phyloP scores from a whole-genome alignment of 2,113 vertebrate species.

The Callipepla squamata region DNA sequence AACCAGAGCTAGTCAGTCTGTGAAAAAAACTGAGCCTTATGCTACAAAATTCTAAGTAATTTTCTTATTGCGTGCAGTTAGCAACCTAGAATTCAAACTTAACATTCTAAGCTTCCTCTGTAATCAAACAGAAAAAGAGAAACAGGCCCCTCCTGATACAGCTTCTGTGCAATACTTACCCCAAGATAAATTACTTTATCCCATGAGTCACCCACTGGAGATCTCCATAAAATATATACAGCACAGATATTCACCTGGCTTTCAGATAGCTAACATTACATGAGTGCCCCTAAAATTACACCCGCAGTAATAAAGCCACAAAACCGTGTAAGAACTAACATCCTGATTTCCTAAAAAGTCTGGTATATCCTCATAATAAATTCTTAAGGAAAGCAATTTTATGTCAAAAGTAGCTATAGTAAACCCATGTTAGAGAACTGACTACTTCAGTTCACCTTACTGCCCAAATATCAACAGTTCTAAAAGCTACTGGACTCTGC shows the following conservation, averaged over 20 bases:
- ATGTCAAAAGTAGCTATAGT: not conserved
- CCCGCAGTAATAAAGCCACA: not conserved
- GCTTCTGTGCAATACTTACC: not conserved
- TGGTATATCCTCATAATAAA: not conserved
- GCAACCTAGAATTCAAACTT: not conserved
- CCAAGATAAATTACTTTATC: not conserved
- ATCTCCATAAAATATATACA: not conserved
- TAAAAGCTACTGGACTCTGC: not conserved
- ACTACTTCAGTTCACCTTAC: not conserved
- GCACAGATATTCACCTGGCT: not conserved
- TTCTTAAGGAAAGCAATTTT: not conserved
- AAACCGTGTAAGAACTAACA: not conserved
- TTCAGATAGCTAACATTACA: not conserved
- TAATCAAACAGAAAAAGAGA: not conserved
- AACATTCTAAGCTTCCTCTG: not conserved
- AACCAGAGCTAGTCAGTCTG: not conserved
- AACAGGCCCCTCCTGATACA: not conserved
- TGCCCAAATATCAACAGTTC: not conserved
- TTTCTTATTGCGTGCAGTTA: not conserved
- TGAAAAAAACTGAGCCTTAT: not conserved
- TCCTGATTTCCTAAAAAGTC: not conserved
- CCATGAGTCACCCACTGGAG: not conserved
- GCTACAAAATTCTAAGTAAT: not conserved
- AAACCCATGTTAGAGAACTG: not conserved
- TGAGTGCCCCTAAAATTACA: not conserved